A percentile compares a stretch with the other conserved stretches of the same genome.
These are phyloP conservation scores for Sebastes steindachneri DNA, from an alignment of 2,797 vertebrate genomes.

Conservation along the genomic window DNA sequence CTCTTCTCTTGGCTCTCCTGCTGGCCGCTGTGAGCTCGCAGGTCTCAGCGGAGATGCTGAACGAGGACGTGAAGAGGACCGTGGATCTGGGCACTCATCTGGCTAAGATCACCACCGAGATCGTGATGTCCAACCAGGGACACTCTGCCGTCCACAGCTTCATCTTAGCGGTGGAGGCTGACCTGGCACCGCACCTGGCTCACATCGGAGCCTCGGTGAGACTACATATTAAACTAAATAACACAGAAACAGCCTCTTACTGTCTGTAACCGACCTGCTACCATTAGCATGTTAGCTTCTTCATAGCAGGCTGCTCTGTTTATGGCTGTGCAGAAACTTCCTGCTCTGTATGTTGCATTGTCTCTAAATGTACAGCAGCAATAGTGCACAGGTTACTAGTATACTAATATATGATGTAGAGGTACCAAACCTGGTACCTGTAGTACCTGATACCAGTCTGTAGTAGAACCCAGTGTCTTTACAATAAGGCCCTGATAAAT, in stretches of 20 bases:
- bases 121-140: slow-evolving; percentile 88
- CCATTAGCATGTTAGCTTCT: slow-evolving; percentile 60
- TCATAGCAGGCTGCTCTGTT: background rate
- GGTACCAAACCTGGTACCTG: too few species aligned
- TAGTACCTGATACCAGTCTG: too few species aligned
- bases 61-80: slow-evolving; percentile 93
- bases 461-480: too few species aligned
- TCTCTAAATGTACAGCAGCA: too few species aligned
- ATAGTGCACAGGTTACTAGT: background rate
- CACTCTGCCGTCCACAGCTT: slow-evolving; percentile 84
- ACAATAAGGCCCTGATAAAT: too few species aligned
- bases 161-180: slow-evolving; percentile 88
- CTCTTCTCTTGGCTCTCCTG: slow-evolving; percentile 56
- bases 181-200: slow-evolving; percentile 88
- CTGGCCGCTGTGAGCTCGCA: slow-evolving; percentile 47
- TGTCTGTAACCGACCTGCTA: slow-evolving; percentile 20
- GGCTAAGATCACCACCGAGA: slow-evolving; percentile 92
- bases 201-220: slow-evolving; percentile 94
- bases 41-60: slow-evolving; percentile 80
- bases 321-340: background rate
- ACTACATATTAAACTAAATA: background rate
- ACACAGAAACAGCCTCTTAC: background rate
- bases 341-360: background rate
- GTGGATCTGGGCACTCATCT: slow-evolving; percentile 94
- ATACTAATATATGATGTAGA: too few species aligned